These are phyloP conservation scores for Thamnophis elegans DNA, from an alignment of 2,797 vertebrate species.

Conservation along the genomic window DNA sequence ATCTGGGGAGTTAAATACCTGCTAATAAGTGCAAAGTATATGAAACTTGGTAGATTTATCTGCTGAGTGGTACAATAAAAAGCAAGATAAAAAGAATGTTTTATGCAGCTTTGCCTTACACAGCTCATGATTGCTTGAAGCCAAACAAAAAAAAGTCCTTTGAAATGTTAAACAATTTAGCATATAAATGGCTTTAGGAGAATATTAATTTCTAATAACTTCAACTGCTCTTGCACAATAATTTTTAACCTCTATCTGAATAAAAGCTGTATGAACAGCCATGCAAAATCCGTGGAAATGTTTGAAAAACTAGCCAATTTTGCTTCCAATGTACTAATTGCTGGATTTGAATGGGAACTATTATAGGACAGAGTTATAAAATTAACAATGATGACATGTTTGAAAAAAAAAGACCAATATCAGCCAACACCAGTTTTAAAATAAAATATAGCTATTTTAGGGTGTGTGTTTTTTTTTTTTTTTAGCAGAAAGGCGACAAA, in stretches of 20 bases:
- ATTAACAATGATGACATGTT: background rate
- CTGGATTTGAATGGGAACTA: background rate
- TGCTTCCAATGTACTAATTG: slow-evolving; percentile 26
- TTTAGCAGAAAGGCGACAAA: background rate
- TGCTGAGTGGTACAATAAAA: slow-evolving; percentile 48
- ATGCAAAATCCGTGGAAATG: slow-evolving; percentile 26
- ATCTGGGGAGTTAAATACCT: slow-evolving; percentile 41
- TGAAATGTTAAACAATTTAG: slow-evolving; percentile 62
- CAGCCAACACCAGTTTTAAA: slow-evolving; percentile 3
- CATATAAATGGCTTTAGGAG: slow-evolving; percentile 56
- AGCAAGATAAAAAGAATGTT: slow-evolving; percentile 47
- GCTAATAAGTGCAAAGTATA: slow-evolving; percentile 48
- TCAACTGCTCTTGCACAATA: slow-evolving; percentile 42
- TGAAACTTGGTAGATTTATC: slow-evolving; percentile 4
- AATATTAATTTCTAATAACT: slow-evolving; percentile 60
- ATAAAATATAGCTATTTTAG: background rate
- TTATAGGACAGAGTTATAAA: slow-evolving; percentile 13
- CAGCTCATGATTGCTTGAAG: slow-evolving; percentile 39
- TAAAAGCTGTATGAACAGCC: slow-evolving; percentile 41
- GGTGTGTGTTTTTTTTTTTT: background rate
- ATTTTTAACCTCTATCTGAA: slow-evolving; percentile 56
- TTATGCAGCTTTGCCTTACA: slow-evolving; percentile 46
- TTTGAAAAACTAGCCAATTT: slow-evolving; percentile 9
- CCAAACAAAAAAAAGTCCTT: slow-evolving; percentile 56
- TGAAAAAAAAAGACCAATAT: background rate